These are phyloP conservation scores for Cervus canadensis DNA, from an alignment of 2,113 vertebrate species.

Conservation along the genomic window DNA sequence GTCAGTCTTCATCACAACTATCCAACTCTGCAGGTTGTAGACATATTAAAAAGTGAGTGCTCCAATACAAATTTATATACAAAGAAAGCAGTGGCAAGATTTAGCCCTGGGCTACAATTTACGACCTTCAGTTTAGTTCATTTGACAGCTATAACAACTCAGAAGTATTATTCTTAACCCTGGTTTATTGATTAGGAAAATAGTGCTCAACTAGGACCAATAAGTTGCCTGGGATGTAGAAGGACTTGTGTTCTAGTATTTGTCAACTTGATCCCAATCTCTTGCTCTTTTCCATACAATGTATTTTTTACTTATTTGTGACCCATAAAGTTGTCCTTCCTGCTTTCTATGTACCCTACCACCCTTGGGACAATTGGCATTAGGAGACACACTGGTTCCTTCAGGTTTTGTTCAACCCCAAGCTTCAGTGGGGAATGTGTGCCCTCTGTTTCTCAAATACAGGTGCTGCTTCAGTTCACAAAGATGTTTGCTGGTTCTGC, in stretches of 20 bases:
- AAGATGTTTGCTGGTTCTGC: neutral
- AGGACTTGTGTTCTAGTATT: neutral
- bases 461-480: neutral
- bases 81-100: neutral
- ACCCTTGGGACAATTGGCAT: neutral
- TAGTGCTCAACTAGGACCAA: neutral
- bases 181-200: neutral
- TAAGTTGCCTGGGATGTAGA: neutral
- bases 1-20: neutral
- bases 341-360: too few relatives aligned
- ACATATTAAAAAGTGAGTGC: neutral
- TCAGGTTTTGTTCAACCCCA: neutral
- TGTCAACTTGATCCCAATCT: neutral
- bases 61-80: neutral
- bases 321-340: neutral
- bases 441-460: neutral
- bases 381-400: neutral
- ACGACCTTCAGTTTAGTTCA: neutral
- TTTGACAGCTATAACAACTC: neutral
- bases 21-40: rapidly evolving
- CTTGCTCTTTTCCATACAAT: neutral
- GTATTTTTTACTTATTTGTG: neutral
- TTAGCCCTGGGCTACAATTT: neutral
- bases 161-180: neutral
- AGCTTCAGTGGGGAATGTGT: rapidly evolving